phyloP scores from a whole-genome alignment of 2,113 vertebrate genomes.

The Thalassarche chlororhynchos region DNA sequence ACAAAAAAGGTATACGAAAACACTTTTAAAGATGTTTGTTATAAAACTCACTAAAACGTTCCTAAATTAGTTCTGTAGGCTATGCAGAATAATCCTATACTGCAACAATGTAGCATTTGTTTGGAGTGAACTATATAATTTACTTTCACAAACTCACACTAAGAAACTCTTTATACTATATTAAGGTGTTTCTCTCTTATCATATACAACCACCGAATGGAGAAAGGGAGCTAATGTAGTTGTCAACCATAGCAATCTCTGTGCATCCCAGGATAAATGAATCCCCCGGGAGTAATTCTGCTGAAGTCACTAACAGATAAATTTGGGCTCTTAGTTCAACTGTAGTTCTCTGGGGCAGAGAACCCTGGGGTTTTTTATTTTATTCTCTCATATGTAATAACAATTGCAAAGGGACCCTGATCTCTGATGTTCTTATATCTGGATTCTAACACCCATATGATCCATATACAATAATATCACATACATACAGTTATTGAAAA shows the following conservation, averaged over 20 bases:
- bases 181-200: constrained; percentile 9
- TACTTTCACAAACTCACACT: not conserved
- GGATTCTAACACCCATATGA: not conserved
- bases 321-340: constrained; percentile 41
- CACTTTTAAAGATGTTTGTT: not conserved
- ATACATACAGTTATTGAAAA: not conserved
- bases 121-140: not conserved
- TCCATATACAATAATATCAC: not conserved
- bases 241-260: constrained; percentile 43
- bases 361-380: not conserved
- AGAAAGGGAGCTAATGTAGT: constrained; percentile 38
- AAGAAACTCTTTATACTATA: not conserved
- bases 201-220: not conserved
- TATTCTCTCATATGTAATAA: not conserved
- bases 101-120: not conserved
- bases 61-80: not conserved
- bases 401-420: not conserved
- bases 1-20: not conserved
- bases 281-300: constrained; percentile 39
- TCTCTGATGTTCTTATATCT: not conserved
- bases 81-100: not conserved
- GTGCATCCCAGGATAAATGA: constrained; percentile 43
- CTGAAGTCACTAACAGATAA: constrained; percentile 57
- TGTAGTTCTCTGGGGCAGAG: constrained; percentile 24
- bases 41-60: not conserved